Evolutionary conservation across 2,888 invertebrate genomes (phyloP).

Genomic region (Resseliella maxima): DNA sequence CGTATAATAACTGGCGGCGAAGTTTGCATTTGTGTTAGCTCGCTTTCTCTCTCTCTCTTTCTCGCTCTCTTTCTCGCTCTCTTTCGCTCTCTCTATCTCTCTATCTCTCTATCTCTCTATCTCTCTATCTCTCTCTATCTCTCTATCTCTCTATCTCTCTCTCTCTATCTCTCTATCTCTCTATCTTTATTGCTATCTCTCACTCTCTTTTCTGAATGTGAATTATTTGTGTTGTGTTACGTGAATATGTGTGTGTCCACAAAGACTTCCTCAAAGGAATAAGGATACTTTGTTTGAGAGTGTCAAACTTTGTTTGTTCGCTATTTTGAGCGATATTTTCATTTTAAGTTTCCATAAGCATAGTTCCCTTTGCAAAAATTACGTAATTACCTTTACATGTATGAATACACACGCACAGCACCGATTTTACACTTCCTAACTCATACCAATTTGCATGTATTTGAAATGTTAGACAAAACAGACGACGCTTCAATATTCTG

Average conservation of each 20-base stretch:
- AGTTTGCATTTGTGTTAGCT: not conserved
- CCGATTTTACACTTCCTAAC: not conserved
- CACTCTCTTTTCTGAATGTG: not conserved
- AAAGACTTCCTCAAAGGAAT: not conserved
- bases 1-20: conserved; percentile 22
- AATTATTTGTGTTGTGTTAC: not conserved
- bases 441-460: not conserved
- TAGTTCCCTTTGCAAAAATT: not conserved
- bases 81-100: not conserved
- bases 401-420: not conserved
- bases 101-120: not conserved
- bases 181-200: too few species aligned
- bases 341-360: conserved; percentile 20
- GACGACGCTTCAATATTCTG: not conserved
- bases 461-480: not conserved
- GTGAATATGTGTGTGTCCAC: not conserved
- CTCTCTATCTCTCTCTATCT: not conserved
- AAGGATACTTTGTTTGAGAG: not conserved
- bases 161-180: too few species aligned
- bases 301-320: conserved; percentile 44
- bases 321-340: conserved; percentile 7
- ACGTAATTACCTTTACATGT: not conserved
- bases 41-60: not conserved
- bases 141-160: too few species aligned
- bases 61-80: not conserved